These are phyloP conservation scores for Numenius arquata DNA, from an alignment of 2,113 vertebrate genomes.

Conservation along the genomic window DNA sequence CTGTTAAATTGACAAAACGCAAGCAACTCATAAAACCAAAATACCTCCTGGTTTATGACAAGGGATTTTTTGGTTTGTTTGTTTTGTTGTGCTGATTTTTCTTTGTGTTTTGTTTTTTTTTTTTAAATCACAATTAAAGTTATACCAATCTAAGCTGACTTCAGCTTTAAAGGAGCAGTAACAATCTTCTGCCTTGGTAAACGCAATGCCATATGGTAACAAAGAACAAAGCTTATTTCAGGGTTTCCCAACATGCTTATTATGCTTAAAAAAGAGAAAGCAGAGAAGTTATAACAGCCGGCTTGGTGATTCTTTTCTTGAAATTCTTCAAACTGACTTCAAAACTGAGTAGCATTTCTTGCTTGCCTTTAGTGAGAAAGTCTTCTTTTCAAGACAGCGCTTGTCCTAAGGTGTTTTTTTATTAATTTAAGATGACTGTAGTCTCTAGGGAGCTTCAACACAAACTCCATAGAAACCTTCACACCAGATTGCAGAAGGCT, in stretches of 20 bases:
- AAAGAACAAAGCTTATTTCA: neutral
- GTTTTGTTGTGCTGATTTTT: neutral
- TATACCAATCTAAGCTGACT: neutral
- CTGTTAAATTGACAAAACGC: too few relatives aligned
- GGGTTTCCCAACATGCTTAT: neutral
- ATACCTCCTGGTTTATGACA: neutral
- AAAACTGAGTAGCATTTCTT: neutral
- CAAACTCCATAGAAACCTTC: neutral
- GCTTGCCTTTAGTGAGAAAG: neutral
- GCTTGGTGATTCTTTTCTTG: neutral
- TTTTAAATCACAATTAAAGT: neutral
- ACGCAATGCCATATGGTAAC: neutral
- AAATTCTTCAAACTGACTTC: neutral
- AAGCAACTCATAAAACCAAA: neutral
- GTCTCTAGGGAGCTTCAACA: neutral
- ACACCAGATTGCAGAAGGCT: neutral
- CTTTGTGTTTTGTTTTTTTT: neutral
- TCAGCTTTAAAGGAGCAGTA: neutral
- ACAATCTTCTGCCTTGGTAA: neutral
- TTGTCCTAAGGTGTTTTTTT: neutral
- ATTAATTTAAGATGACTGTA: neutral
- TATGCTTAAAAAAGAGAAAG: neutral
- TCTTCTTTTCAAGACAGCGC: neutral
- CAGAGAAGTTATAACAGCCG: neutral
- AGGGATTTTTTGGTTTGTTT: too few relatives aligned